These are phyloP conservation scores for Scylla paramamosain DNA, from an alignment of 1,140 invertebrate genomes.

Conservation along the genomic window DNA sequence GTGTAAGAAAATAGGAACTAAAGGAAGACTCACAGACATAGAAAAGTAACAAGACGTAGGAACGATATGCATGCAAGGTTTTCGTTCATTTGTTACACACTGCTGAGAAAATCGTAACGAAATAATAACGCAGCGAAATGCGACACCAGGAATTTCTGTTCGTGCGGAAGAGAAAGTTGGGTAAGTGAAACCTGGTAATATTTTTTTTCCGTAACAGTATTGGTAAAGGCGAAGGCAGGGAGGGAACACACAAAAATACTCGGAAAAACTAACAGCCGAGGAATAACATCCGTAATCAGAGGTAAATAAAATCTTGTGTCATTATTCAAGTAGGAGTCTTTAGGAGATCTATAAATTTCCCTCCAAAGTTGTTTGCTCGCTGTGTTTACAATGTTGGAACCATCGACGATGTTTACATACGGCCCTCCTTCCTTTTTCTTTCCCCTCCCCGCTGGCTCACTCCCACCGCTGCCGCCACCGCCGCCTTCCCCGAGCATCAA, in stretches of 20 bases:
- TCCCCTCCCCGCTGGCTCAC: background rate
- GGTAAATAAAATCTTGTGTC: slow-evolving; percentile 3
- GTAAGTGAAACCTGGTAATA: too few relatives aligned
- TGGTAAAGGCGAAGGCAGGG: background rate
- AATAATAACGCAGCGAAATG: too few relatives aligned
- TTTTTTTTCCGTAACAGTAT: background rate
- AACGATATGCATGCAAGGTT: too few relatives aligned
- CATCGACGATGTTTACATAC: background rate
- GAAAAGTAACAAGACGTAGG: too few relatives aligned
- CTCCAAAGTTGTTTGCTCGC: slow-evolving; percentile 14
- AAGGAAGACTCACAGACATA: too few relatives aligned
- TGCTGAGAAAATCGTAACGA: too few relatives aligned
- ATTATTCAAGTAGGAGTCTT: slow-evolving; percentile 3
- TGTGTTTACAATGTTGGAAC: slow-evolving; percentile 23
- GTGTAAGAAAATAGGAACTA: too few relatives aligned
- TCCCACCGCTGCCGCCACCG: background rate
- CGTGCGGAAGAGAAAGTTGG: too few relatives aligned
- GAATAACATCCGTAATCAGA: background rate
- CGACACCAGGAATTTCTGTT: too few relatives aligned
- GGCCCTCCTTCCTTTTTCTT: background rate
- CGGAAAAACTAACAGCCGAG: background rate
- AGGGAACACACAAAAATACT: background rate
- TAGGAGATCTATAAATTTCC: background rate
- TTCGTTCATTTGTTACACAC: too few relatives aligned
- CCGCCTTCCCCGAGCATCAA: slow-evolving; percentile 44